These are phyloP conservation scores for Brachionus rotundiformis DNA, from an alignment of 1,140 invertebrate species.

Conservation along the genomic window DNA sequence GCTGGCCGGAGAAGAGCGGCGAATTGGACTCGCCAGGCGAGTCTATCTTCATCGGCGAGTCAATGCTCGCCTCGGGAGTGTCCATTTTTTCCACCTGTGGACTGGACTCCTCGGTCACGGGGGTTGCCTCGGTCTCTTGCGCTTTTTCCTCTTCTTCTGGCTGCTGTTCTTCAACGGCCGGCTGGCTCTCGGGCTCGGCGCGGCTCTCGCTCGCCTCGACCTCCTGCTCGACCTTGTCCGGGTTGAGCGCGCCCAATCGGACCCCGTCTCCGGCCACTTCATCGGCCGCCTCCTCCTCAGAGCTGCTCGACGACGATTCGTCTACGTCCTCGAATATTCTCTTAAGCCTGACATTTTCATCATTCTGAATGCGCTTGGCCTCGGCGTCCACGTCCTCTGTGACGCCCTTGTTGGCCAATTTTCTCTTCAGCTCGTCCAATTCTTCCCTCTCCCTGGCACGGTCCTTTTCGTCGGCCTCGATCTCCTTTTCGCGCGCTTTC, in stretches of 20 bases:
- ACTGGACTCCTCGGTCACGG: not conserved
- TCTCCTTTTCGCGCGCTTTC: conserved; percentile 84
- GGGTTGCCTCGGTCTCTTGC: not conserved
- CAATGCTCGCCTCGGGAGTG: not conserved
- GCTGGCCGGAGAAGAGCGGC: not conserved
- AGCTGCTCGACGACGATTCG: not conserved
- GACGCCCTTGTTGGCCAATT: conserved; percentile 77
- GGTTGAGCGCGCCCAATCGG: too few species aligned
- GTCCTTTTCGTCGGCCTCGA: conserved; percentile 84
- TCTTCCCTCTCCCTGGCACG: conserved; percentile 85
- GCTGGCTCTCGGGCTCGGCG: not conserved
- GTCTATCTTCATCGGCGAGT: conserved; percentile 22
- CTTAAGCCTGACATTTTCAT: conserved; percentile 38
- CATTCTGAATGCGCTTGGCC: conserved; percentile 62
- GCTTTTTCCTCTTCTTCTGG: not conserved
- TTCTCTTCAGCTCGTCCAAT: conserved; percentile 80
- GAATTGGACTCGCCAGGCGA: not conserved
- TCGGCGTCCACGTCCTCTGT: conserved; percentile 80
- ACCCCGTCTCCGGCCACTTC: not conserved
- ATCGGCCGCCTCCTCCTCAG: not conserved
- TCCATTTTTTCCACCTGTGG: not conserved
- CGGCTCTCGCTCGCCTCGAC: too few species aligned
- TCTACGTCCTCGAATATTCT: conserved; percentile 30
- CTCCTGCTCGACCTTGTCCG: too few species aligned
- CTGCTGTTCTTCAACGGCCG: not conserved